These are phyloP conservation scores for Dolichallabes microphthalmus DNA, from an alignment of 2,113 vertebrate genomes.

Conservation along the genomic window DNA sequence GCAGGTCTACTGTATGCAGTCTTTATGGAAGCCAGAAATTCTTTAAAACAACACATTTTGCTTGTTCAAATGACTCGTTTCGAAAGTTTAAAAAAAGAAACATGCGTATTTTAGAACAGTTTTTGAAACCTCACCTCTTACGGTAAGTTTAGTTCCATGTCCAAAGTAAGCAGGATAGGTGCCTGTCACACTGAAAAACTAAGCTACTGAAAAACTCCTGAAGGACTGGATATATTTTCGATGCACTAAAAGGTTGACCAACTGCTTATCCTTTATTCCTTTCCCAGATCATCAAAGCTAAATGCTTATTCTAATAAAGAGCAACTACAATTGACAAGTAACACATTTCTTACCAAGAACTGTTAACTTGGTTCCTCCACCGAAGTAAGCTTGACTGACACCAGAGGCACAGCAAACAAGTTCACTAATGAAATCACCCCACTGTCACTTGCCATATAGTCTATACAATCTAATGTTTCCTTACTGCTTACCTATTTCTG, in stretches of 20 bases:
- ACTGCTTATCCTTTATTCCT: not conserved
- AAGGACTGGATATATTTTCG: not conserved
- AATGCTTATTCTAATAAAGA: not conserved
- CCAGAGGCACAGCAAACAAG: constrained; percentile 17
- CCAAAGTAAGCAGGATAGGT: constrained; percentile 54
- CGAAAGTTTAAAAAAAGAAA: too few relatives aligned
- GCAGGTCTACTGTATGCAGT: not conserved
- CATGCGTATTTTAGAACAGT: too few relatives aligned
- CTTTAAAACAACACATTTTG: not conserved
- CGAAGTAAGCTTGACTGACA: constrained; percentile 58
- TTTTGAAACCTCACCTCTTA: constrained; percentile 51
- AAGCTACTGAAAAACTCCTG: constrained; percentile 65
- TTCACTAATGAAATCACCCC: constrained; percentile 8
- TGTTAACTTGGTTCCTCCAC: constrained; percentile 67
- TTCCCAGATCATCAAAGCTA: not conserved
- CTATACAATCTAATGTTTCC: not conserved
- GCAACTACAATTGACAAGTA: not conserved
- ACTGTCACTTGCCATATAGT: not conserved
- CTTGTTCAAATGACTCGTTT: not conserved
- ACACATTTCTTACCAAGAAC: constrained; percentile 66
- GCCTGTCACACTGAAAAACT: constrained; percentile 47
- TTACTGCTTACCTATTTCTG: not conserved
- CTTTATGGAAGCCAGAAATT: not conserved
- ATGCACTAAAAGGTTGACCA: not conserved
- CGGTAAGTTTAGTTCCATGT: constrained; percentile 56